Conservation (phyloP, 2,797 vertebrate genomes). For the Setipinna tenuifilis region DNA sequence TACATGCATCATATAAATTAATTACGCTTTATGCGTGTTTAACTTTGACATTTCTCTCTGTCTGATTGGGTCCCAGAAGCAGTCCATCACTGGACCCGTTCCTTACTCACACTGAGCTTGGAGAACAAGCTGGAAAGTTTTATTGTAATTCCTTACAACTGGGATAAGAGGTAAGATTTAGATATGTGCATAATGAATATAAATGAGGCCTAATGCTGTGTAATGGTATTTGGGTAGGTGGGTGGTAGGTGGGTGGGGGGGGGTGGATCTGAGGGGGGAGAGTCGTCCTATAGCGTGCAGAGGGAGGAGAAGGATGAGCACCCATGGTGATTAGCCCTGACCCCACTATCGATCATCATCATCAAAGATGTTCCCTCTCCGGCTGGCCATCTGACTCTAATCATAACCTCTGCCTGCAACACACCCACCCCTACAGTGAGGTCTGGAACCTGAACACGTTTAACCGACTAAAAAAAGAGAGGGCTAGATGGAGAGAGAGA, state of each 20-base stretch:
- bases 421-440: constrained; percentile 42
- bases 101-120: neutral
- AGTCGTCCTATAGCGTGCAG: neutral
- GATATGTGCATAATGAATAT: neutral
- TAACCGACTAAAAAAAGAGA: neutral
- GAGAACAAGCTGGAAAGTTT: neutral
- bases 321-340: constrained; percentile 62
- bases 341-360: constrained; percentile 63
- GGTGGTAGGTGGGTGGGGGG: too few species aligned
- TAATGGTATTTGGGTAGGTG: neutral
- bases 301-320: constrained; percentile 54
- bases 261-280: too few species aligned
- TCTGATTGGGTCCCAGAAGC: neutral
- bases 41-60: neutral
- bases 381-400: constrained; percentile 70
- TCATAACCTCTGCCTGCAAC: constrained; percentile 45
- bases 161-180: neutral
- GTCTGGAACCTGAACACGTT: constrained; percentile 50
- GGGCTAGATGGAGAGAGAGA: neutral
- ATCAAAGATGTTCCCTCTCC: constrained; percentile 63
- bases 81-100: neutral
- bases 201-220: neutral
- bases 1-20: constrained; percentile 5
- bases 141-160: neutral
- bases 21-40: neutral